A percentile compares a stretch with the other conserved stretches of the same genome.
Conservation (phyloP, 2,888 invertebrate species). For the Campaea margaritaria region DNA sequence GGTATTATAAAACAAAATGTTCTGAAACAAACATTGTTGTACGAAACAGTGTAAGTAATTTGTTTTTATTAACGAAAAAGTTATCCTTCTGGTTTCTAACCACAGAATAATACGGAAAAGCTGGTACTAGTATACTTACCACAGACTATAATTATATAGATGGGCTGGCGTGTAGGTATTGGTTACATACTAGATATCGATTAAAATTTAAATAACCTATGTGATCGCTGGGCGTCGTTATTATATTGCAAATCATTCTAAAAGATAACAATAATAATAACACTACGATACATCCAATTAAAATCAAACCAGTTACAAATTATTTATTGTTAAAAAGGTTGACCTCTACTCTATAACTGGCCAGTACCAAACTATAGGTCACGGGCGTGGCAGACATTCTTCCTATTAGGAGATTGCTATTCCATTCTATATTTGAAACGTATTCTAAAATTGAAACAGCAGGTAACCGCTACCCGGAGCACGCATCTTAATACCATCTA, state of each 20-base stretch:
- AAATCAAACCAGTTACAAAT: neutral
- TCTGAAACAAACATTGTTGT: too few relatives aligned
- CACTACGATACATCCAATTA: slow-evolving; percentile 24
- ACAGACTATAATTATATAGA: too few relatives aligned
- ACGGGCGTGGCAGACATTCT: slow-evolving; percentile 65
- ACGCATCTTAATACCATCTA: slow-evolving; percentile 56
- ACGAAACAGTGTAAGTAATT: too few relatives aligned
- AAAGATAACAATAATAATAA: too few relatives aligned
- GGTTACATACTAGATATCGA: too few relatives aligned
- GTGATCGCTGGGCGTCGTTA: neutral
- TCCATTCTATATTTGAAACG: slow-evolving; percentile 73
- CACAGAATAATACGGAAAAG: too few relatives aligned
- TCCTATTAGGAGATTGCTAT: slow-evolving; percentile 70
- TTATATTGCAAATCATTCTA: neutral
- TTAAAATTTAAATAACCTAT: neutral
- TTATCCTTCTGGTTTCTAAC: too few relatives aligned
- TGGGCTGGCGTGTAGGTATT: too few relatives aligned
- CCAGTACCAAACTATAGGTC: slow-evolving; percentile 61
- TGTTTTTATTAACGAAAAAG: too few relatives aligned
- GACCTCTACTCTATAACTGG: slow-evolving; percentile 54
- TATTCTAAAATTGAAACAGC: slow-evolving; percentile 82
- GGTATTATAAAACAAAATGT: too few relatives aligned
- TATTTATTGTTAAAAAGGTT: slow-evolving; percentile 16
- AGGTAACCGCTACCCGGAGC: slow-evolving; percentile 62
- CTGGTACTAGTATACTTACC: too few relatives aligned